A percentile compares a stretch with the other conserved stretches of the same genome.
Evolutionary conservation across 1,140 invertebrate genomes (phyloP).

Genomic region (Chelonus insularis): DNA sequence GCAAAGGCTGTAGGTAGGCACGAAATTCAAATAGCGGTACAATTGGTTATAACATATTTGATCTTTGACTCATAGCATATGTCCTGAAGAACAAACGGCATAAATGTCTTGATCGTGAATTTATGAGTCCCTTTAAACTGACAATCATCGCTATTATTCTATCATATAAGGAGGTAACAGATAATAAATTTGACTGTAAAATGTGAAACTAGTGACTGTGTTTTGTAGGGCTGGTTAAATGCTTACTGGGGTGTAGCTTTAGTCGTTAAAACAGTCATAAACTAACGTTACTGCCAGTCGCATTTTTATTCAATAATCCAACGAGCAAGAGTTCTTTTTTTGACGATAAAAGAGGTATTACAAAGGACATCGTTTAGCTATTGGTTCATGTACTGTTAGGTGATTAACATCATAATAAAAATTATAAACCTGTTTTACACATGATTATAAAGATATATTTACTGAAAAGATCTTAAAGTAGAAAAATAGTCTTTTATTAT

Average conservation of each 20-base stretch:
- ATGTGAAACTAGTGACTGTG: conserved; percentile 57
- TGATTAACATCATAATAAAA: too few relatives aligned
- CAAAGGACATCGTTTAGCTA: background rate
- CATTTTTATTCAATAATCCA: conserved; percentile 32
- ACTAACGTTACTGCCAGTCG: conserved; percentile 53
- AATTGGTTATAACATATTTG: background rate
- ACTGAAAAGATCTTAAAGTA: too few relatives aligned
- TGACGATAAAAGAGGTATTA: background rate
- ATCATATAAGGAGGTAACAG: conserved; percentile 60
- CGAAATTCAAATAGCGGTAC: too few relatives aligned
- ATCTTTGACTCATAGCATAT: conserved; percentile 14
- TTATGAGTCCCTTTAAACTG: conserved; percentile 59
- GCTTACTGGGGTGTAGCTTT: conserved; percentile 58
- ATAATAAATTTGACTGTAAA: conserved; percentile 61
- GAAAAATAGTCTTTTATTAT: too few relatives aligned
- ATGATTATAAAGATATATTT: too few relatives aligned
- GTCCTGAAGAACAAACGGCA: conserved; percentile 35
- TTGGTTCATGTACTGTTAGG: background rate
- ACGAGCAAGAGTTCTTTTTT: background rate
- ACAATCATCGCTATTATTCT: conserved; percentile 60
- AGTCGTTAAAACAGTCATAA: conserved; percentile 60
- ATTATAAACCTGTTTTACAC: too few relatives aligned
- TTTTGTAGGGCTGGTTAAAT: conserved; percentile 60
- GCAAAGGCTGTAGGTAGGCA: too few relatives aligned
- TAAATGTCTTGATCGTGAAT: conserved; percentile 49